A percentile compares a stretch with the other conserved stretches of the same genome.
Evolutionary conservation across 2,797 vertebrate genomes (phyloP).

Genomic region (Halcyon smyrnensis): DNA sequence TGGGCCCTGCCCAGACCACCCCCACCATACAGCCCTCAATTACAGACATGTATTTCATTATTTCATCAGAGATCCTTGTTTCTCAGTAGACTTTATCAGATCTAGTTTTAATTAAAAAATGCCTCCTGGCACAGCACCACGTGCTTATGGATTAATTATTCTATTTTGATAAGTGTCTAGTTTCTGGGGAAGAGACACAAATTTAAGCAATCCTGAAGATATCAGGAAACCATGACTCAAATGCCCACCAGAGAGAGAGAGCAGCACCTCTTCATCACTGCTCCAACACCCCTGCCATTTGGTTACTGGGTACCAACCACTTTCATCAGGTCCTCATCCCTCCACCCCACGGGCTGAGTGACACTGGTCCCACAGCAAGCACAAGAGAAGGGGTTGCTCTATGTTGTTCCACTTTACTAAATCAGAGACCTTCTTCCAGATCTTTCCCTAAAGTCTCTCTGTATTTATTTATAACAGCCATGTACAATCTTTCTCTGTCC

Average conservation of each 20-base stretch:
- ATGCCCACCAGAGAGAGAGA: background rate
- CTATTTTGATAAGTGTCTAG: background rate
- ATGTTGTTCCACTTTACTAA: background rate
- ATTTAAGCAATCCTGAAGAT: background rate
- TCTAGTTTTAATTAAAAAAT: constrained; percentile 47
- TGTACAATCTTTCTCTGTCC: background rate
- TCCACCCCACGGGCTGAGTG: background rate
- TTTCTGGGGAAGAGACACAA: background rate
- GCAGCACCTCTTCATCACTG: background rate
- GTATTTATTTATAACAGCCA: background rate
- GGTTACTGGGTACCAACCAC: background rate
- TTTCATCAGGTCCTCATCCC: background rate
- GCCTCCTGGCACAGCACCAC: background rate
- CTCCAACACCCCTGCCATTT: background rate
- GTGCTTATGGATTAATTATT: constrained; percentile 48
- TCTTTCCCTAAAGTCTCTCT: background rate
- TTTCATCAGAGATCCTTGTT: background rate
- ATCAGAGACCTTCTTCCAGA: background rate
- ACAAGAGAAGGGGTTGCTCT: background rate
- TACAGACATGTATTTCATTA: background rate
- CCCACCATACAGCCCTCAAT: accelerated
- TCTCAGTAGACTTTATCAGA: background rate
- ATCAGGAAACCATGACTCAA: background rate
- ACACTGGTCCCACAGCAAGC: background rate
- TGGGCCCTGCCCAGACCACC: background rate